phyloP scores from a whole-genome alignment of 2,797 vertebrate species.

The Notolepis coatsorum region DNA sequence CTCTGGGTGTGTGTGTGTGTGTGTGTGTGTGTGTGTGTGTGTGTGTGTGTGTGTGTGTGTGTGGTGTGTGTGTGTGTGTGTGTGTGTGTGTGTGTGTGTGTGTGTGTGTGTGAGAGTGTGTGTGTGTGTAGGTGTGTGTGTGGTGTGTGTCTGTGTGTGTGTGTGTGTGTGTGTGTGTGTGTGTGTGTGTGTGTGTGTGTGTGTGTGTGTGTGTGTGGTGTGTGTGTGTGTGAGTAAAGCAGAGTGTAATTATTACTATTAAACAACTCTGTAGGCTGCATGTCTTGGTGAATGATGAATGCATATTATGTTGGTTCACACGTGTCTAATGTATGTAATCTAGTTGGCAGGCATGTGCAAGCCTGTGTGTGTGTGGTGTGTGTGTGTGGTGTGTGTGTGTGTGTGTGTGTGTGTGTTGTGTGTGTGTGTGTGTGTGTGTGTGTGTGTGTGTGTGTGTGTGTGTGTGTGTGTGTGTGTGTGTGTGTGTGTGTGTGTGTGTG shows the following conservation, averaged over 20 bases:
- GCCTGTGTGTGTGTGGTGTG: conserved; percentile 48
- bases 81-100: not conserved
- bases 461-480: conserved; percentile 35
- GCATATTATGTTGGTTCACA: too few relatives aligned
- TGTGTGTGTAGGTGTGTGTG: not conserved
- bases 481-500: not conserved
- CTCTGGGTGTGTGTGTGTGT: too few relatives aligned
- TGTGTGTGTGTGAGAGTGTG: not conserved
- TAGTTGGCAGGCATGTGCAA: not conserved
- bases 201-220: not conserved
- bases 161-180: not conserved
- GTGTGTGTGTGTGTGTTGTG: conserved; percentile 46
- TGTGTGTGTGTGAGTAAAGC: too few relatives aligned
- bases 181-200: not conserved
- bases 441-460: not conserved
- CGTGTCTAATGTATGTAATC: not conserved
- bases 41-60: not conserved
- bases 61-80: not conserved
- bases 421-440: conserved; percentile 61
- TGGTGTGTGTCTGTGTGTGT: not conserved
- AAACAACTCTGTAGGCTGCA: too few relatives aligned
- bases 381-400: conserved; percentile 23
- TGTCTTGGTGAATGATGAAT: too few relatives aligned
- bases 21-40: too few relatives aligned
- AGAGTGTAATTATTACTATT: not conserved